Percentiles rank a stretch among this genome's conserved stretches.
Evolutionary conservation across 2,888 invertebrate genomes (phyloP).

Genomic region (Megalurothrips usitatus): DNA sequence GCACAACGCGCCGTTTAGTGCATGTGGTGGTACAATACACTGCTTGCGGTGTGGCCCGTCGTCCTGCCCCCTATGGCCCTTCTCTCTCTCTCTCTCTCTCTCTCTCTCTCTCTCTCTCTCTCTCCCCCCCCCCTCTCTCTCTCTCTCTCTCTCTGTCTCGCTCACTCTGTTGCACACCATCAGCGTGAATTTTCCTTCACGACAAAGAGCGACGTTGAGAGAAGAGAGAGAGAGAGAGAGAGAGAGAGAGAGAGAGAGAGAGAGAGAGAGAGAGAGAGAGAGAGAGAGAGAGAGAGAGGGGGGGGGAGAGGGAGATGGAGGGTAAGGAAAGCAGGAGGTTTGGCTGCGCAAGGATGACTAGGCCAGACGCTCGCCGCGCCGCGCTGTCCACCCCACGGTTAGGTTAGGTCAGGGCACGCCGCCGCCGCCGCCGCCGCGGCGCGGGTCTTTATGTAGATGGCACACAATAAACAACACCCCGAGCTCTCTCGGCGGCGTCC

Average conservation of each 20-base stretch:
- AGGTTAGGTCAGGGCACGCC: neutral
- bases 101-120: neutral
- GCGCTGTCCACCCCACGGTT: too few relatives aligned
- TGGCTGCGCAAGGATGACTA: too few relatives aligned
- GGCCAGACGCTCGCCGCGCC: neutral
- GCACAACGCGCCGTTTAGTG: neutral
- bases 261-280: too few relatives aligned
- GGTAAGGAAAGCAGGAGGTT: too few relatives aligned
- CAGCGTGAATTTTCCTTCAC: too few relatives aligned
- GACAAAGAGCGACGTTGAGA: too few relatives aligned
- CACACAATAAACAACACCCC: neutral
- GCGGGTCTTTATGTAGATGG: neutral
- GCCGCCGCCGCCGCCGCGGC: neutral
- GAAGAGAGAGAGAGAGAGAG: too few relatives aligned
- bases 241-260: too few relatives aligned
- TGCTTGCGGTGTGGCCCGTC: neutral
- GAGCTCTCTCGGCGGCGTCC: neutral
- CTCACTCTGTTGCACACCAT: neutral
- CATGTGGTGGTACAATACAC: constrained; percentile 15
- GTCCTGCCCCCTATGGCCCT: neutral
- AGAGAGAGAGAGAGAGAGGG: too few relatives aligned
- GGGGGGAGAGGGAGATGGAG: too few relatives aligned
- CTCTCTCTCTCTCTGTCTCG: neutral
- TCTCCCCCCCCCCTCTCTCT: neutral
- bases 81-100: neutral